These are phyloP conservation scores for Semaprochilodus insignis DNA, from an alignment of 2,797 vertebrate species.

Conservation along the genomic window DNA sequence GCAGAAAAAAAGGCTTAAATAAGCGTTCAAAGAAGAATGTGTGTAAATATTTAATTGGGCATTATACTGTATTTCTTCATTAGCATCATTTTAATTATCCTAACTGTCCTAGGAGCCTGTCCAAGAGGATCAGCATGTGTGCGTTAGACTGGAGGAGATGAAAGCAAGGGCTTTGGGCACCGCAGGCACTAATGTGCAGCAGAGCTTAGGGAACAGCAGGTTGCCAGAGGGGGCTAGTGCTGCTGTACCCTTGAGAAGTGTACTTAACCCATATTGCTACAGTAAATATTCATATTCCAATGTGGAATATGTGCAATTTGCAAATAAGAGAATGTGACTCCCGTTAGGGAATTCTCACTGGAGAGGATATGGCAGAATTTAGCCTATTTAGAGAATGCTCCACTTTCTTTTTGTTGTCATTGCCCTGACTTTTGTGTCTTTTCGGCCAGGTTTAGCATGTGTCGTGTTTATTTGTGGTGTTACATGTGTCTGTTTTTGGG, in stretches of 20 bases:
- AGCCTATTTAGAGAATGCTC: slow-evolving; percentile 21
- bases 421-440: slow-evolving; percentile 24
- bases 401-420: slow-evolving; percentile 23
- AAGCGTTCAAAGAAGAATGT: slow-evolving; percentile 41
- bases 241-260: slow-evolving; percentile 40
- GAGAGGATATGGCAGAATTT: neutral
- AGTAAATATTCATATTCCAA: slow-evolving; percentile 45
- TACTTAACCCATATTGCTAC: slow-evolving; percentile 44
- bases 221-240: slow-evolving; percentile 31
- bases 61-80: slow-evolving; percentile 50
- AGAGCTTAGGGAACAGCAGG: slow-evolving; percentile 40
- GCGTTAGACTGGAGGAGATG: slow-evolving; percentile 39
- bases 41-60: slow-evolving; percentile 53
- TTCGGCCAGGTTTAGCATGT: slow-evolving; percentile 17
- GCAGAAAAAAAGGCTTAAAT: slow-evolving; percentile 27
- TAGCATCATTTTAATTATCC: slow-evolving; percentile 52
- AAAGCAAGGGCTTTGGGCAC: slow-evolving; percentile 48
- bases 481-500: slow-evolving; percentile 62
- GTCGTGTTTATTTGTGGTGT: slow-evolving; percentile 37
- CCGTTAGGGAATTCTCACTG: neutral
- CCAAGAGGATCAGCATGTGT: slow-evolving; percentile 34
- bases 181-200: slow-evolving; percentile 52
- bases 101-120: slow-evolving; percentile 37
- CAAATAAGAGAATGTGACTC: neutral
- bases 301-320: slow-evolving; percentile 22